phyloP scores from a whole-genome alignment of 2,797 vertebrate genomes.

The Peromyscus nudipes region DNA sequence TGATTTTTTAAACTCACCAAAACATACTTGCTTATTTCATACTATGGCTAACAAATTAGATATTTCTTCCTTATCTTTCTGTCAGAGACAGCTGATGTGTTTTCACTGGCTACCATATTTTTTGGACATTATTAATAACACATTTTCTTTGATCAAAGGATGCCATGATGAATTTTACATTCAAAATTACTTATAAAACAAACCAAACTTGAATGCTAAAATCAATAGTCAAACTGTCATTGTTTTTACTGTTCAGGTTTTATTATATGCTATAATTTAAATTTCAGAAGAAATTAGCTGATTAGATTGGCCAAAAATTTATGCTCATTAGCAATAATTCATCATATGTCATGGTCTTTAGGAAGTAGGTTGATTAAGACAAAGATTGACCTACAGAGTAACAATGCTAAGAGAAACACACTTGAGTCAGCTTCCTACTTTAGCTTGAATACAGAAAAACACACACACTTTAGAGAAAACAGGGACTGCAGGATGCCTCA shows the following conservation, averaged over 20 bases:
- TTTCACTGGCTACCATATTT: constrained; percentile 39
- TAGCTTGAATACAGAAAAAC: not conserved
- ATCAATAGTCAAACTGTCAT: not conserved
- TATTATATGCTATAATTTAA: not conserved
- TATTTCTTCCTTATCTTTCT: constrained; percentile 61
- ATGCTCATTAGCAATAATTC: not conserved
- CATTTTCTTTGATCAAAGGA: constrained; percentile 21
- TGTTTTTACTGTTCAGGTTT: not conserved
- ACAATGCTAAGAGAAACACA: not conserved
- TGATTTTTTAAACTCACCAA: not conserved
- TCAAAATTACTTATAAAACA: not conserved
- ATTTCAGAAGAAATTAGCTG: not conserved
- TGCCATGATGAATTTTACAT: not conserved
- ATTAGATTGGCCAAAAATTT: not conserved
- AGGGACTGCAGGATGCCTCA: not conserved
- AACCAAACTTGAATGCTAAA: not conserved
- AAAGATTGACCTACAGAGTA: not conserved
- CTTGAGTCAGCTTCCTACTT: not conserved
- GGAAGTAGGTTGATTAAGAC: not conserved
- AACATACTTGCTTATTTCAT: constrained; percentile 40
- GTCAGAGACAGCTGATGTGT: constrained; percentile 1
- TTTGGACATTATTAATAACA: constrained; percentile 1
- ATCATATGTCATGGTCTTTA: not conserved
- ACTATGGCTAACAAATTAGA: not conserved
- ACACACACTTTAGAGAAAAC: not conserved